These are phyloP conservation scores for Ara ararauna DNA, from an alignment of 2,797 vertebrate genomes.

Conservation along the genomic window DNA sequence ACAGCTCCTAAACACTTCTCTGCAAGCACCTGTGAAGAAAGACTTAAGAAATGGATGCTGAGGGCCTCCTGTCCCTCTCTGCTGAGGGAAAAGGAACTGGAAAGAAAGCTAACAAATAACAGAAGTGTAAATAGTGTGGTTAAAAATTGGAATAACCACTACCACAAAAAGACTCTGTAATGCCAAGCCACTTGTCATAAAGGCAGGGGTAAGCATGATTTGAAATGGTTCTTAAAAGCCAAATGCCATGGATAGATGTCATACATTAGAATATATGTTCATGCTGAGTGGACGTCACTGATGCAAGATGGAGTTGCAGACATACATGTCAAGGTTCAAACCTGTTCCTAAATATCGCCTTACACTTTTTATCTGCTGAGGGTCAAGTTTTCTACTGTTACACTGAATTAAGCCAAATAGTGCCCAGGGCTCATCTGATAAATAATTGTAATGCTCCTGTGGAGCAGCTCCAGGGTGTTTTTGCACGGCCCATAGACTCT, in stretches of 20 bases:
- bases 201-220: not conserved
- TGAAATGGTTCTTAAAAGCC: not conserved
- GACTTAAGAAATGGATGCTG: not conserved
- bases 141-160: not conserved
- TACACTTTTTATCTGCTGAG: not conserved
- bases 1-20: not conserved
- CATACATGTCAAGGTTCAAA: not conserved
- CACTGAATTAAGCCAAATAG: not conserved
- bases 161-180: not conserved
- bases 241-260: not conserved
- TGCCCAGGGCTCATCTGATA: conserved; percentile 29
- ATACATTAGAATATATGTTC: not conserved
- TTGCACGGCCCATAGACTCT: not conserved
- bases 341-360: not conserved
- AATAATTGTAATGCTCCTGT: not conserved
- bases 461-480: not conserved
- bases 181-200: not conserved
- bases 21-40: not conserved
- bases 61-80: not conserved
- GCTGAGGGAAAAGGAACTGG: not conserved
- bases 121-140: not conserved
- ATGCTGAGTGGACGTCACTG: not conserved
- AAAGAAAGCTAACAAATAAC: not conserved
- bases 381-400: not conserved
- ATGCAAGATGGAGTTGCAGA: not conserved